phyloP scores from a whole-genome alignment of 2,113 vertebrate species.

The Marmota flaviventris region DNA sequence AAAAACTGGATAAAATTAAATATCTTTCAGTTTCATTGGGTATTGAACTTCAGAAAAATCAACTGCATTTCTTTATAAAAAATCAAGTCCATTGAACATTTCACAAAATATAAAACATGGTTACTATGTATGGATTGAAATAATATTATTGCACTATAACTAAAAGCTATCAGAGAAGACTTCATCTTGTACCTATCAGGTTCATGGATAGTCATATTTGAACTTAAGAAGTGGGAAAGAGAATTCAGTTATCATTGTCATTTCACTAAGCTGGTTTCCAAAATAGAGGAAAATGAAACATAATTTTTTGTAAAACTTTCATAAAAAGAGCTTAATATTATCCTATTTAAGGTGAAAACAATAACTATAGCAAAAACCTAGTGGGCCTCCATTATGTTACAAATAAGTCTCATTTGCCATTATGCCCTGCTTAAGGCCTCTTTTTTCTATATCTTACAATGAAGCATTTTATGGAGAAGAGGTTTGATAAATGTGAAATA shows the following conservation, averaged over 20 bases:
- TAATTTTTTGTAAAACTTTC: background rate
- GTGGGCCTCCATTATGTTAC: background rate
- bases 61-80: constrained; percentile 2
- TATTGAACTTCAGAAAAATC: background rate
- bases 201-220: constrained; percentile 61
- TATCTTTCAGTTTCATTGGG: background rate
- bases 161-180: background rate
- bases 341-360: constrained; percentile 28
- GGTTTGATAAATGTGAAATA: background rate
- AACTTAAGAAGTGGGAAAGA: constrained; percentile 65
- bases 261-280: background rate
- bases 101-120: background rate
- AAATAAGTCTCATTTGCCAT: background rate
- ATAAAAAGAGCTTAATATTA: background rate
- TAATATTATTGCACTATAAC: background rate
- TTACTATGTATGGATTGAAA: background rate
- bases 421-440: background rate
- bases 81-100: background rate
- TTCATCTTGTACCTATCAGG: constrained; percentile 71
- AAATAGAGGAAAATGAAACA: fast-evolving
- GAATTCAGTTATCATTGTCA: background rate
- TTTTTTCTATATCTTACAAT: background rate
- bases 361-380: background rate
- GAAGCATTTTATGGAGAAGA: background rate
- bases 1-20: constrained; percentile 5